Conservation (phyloP, 2,888 invertebrate genomes). For the Phytoseiulus persimilis region DNA sequence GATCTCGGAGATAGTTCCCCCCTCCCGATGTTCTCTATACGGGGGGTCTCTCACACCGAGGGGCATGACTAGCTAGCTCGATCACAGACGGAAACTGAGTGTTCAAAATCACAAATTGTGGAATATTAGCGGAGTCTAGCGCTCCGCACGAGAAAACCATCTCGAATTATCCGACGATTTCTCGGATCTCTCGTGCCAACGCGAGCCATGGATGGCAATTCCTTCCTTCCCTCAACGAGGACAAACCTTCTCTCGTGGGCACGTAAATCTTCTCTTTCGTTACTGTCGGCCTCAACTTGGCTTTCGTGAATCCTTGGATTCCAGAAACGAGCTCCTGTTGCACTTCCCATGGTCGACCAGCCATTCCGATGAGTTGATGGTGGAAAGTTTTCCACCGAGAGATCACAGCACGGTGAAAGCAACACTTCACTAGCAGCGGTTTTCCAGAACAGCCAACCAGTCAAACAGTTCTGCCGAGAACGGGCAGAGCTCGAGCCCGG, state of each 20-base stretch:
- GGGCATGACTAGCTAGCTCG: too few relatives aligned
- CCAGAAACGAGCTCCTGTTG: slow-evolving; percentile 15
- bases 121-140: too few relatives aligned
- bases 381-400: neutral
- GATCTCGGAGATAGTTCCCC: too few relatives aligned
- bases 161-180: too few relatives aligned
- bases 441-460: neutral
- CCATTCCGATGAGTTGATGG: neutral
- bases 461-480: neutral
- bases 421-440: neutral
- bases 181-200: too few relatives aligned
- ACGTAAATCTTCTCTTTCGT: slow-evolving; percentile 33
- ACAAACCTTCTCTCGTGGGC: slow-evolving; percentile 43
- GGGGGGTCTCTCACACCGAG: too few relatives aligned
- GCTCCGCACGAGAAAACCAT: too few relatives aligned
- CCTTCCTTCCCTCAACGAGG: neutral
- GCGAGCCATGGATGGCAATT: too few relatives aligned
- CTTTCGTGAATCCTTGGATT: slow-evolving; percentile 28
- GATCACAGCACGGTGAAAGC: neutral
- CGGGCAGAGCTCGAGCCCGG: neutral
- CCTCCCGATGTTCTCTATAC: too few relatives aligned
- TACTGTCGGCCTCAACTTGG: slow-evolving; percentile 17
- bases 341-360: slow-evolving; percentile 24
- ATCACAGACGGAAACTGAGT: too few relatives aligned
- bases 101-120: too few relatives aligned